phyloP scores from a whole-genome alignment of 2,797 vertebrate species.

The Mormyrops boulengeri region DNA sequence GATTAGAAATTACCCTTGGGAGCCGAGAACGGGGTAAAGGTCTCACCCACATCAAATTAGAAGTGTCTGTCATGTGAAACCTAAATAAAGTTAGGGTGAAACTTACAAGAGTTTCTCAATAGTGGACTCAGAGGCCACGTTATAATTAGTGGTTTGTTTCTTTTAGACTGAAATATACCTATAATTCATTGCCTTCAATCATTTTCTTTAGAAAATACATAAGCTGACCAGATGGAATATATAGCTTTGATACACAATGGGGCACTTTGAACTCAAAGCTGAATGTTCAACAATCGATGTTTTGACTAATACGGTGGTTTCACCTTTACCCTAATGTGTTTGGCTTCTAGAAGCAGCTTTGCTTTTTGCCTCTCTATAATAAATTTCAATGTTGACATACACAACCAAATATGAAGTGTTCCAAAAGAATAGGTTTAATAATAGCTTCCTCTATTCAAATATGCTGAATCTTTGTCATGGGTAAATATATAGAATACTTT shows the following conservation, averaged over 20 bases:
- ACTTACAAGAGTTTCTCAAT: constrained; percentile 69
- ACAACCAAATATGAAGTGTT: not conserved
- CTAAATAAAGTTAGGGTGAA: constrained; percentile 80
- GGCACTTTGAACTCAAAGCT: constrained; percentile 66
- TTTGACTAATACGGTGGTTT: constrained; percentile 4
- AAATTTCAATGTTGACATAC: not conserved
- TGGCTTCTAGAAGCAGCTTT: not conserved
- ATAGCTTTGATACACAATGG: constrained; percentile 70
- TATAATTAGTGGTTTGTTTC: constrained; percentile 75
- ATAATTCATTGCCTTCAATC: constrained; percentile 75
- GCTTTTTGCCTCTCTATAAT: not conserved
- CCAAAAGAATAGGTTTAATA: not conserved
- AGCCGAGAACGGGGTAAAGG: constrained; percentile 55
- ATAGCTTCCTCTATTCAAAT: not conserved
- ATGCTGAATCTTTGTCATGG: not conserved
- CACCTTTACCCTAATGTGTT: not conserved
- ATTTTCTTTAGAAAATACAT: constrained; percentile 55
- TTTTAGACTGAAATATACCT: constrained; percentile 74
- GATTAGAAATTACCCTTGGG: constrained; percentile 75
- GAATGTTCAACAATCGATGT: constrained; percentile 55
- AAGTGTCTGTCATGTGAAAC: constrained; percentile 84
- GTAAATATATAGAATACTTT: not conserved
- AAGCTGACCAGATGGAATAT: constrained; percentile 51
- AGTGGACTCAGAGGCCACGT: constrained; percentile 63
- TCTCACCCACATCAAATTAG: constrained; percentile 80